Evolutionary conservation across 2,888 invertebrate species (phyloP).

Genomic region (Sinohyriopsis cumingii): DNA sequence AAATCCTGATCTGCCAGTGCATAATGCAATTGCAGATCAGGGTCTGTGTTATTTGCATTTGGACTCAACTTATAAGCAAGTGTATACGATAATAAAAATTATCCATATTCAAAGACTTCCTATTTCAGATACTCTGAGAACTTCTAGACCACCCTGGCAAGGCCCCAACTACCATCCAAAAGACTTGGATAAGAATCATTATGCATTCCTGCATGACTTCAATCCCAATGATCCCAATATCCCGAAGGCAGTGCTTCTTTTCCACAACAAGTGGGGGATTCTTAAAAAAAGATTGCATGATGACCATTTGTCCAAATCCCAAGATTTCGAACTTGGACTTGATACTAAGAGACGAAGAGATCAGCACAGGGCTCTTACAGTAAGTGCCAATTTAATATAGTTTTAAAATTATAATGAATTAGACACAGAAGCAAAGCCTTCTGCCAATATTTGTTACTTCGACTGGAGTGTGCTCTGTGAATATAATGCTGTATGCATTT

Average conservation of each 20-base stretch:
- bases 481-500: too few relatives aligned
- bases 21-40: too few relatives aligned
- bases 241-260: slow-evolving; percentile 52
- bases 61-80: too few relatives aligned
- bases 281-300: slow-evolving; percentile 38
- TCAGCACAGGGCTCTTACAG: slow-evolving; percentile 53
- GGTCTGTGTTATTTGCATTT: too few relatives aligned
- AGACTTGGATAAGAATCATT: slow-evolving; percentile 59
- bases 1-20: too few relatives aligned
- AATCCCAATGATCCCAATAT: slow-evolving; percentile 66
- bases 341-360: slow-evolving; percentile 44
- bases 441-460: too few relatives aligned
- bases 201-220: slow-evolving; percentile 57
- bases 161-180: slow-evolving; percentile 62
- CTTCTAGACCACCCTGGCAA: slow-evolving; percentile 63
- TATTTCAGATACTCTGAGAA: slow-evolving; percentile 32
- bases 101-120: too few relatives aligned
- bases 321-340: slow-evolving; percentile 56
- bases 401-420: not conserved
- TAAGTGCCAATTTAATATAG: slow-evolving; percentile 28
- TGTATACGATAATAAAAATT: too few relatives aligned
- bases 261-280: slow-evolving; percentile 66
- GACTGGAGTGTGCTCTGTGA: too few relatives aligned
- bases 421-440: too few relatives aligned
- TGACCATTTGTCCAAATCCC: slow-evolving; percentile 38